Conservation (phyloP, 2,888 invertebrate species). For the Acrocyrtus sp. region DNA sequence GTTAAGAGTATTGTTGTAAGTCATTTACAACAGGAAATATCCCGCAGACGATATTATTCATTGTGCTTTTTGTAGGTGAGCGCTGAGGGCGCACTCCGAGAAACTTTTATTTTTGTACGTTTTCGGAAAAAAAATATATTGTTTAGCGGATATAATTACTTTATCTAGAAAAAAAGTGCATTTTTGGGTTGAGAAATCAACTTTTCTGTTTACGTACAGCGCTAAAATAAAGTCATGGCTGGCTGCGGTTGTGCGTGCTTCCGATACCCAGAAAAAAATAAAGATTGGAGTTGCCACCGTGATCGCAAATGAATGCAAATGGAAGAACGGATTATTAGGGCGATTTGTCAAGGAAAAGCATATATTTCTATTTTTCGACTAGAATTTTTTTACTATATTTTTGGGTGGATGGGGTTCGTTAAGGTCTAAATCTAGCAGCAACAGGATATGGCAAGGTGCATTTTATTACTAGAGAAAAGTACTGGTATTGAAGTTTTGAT, state of each 20-base stretch:
- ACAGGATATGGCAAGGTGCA: background rate
- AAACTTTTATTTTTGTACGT: background rate
- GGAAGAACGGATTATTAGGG: too few relatives aligned
- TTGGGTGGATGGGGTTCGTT: background rate
- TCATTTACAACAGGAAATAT: slow-evolving; percentile 49
- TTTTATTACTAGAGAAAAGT: background rate
- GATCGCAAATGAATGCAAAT: too few relatives aligned
- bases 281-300: too few relatives aligned
- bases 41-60: slow-evolving; percentile 43
- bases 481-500: slow-evolving; percentile 21
- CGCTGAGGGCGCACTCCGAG: background rate
- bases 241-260: too few relatives aligned
- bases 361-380: background rate
- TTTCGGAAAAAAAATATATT: slow-evolving; percentile 6
- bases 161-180: slow-evolving; percentile 1
- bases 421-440: background rate
- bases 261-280: too few relatives aligned
- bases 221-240: too few relatives aligned
- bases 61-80: background rate
- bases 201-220: too few relatives aligned
- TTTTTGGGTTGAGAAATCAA: too few relatives aligned
- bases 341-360: too few relatives aligned
- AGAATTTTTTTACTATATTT: background rate
- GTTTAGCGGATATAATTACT: slow-evolving; percentile 15
- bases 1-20: slow-evolving; percentile 25